Percentiles rank a stretch among this genome's conserved stretches.
Conservation (phyloP, 2,113 vertebrate species). For the Cyrtonyx montezumae region DNA sequence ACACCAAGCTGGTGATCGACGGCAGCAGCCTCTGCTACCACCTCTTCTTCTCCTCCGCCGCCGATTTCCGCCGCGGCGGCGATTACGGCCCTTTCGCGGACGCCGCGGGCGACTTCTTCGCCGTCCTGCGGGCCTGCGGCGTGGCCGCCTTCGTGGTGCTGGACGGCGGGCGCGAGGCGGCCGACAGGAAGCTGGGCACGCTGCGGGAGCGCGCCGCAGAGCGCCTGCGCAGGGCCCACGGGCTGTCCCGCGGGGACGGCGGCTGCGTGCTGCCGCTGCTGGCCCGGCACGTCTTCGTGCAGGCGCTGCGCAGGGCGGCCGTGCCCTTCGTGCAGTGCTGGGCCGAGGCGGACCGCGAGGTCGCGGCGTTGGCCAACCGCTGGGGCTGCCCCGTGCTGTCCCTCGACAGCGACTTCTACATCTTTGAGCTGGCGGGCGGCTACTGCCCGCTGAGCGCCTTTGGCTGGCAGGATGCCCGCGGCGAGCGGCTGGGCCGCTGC, state of each 20-base stretch:
- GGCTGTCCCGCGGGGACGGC: constrained; percentile 76
- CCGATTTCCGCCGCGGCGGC: constrained; percentile 86
- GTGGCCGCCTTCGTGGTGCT: constrained; percentile 88
- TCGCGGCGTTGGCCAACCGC: constrained; percentile 88
- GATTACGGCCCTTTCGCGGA: constrained; percentile 86
- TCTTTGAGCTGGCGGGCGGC: constrained; percentile 89
- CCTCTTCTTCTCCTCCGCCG: constrained; percentile 83
- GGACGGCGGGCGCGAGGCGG: constrained; percentile 89
- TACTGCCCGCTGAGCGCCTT: constrained; percentile 88
- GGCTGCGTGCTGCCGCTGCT: constrained; percentile 85
- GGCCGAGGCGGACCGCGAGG: constrained; percentile 91
- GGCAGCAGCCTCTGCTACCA: constrained; percentile 89
- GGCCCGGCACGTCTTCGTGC: constrained; percentile 83
- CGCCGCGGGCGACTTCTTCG: constrained; percentile 81
- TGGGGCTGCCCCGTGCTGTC: constrained; percentile 92
- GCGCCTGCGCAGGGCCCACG: constrained; percentile 83
- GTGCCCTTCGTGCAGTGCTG: constrained; percentile 89
- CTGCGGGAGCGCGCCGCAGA: constrained; percentile 81
- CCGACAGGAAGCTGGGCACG: constrained; percentile 88
- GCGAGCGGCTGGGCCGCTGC: constrained; percentile 54
- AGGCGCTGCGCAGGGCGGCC: constrained; percentile 80
- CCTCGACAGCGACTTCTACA: constrained; percentile 94
- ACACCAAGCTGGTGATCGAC: constrained; percentile 88
- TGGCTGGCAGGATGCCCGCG: constrained; percentile 82
- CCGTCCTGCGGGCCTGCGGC: constrained; percentile 79